A percentile compares a stretch with the other conserved stretches of the same genome.
phyloP scores from a whole-genome alignment of 1,140 invertebrate genomes.

The Lordiphosa stackelbergi region DNA sequence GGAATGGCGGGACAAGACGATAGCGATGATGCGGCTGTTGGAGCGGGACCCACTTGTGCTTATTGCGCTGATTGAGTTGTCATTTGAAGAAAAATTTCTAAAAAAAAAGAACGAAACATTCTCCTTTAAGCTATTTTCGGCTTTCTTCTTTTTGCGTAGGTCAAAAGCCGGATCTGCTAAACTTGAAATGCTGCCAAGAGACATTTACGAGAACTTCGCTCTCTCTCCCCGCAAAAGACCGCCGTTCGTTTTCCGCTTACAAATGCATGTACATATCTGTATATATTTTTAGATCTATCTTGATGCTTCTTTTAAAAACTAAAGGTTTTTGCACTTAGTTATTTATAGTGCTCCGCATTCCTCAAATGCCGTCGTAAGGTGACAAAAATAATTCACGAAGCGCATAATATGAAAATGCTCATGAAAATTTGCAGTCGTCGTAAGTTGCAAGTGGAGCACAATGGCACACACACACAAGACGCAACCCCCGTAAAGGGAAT shows the following conservation, averaged over 20 bases:
- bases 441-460: constrained; percentile 52
- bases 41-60: constrained; percentile 8
- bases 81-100: background rate
- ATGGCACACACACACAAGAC: constrained; percentile 23
- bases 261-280: background rate
- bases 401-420: constrained; percentile 20
- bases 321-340: constrained; percentile 73
- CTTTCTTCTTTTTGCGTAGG: constrained; percentile 32
- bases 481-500: constrained; percentile 5
- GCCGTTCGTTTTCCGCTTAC: background rate
- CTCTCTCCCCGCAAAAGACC: too few species aligned
- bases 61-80: constrained; percentile 25
- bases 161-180: constrained; percentile 56
- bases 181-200: constrained; percentile 48
- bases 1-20: background rate
- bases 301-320: constrained; percentile 24
- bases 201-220: constrained; percentile 12
- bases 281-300: background rate
- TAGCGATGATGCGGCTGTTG: constrained; percentile 3
- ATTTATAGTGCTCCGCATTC: constrained; percentile 61
- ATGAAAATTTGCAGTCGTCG: constrained; percentile 41
- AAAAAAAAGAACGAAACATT: too few species aligned
- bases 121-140: constrained; percentile 20
- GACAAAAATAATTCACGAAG: constrained; percentile 39
- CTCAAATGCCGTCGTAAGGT: constrained; percentile 52